Evolutionary conservation across 2,888 invertebrate species (phyloP).

Genomic region (Venusia cambrica): DNA sequence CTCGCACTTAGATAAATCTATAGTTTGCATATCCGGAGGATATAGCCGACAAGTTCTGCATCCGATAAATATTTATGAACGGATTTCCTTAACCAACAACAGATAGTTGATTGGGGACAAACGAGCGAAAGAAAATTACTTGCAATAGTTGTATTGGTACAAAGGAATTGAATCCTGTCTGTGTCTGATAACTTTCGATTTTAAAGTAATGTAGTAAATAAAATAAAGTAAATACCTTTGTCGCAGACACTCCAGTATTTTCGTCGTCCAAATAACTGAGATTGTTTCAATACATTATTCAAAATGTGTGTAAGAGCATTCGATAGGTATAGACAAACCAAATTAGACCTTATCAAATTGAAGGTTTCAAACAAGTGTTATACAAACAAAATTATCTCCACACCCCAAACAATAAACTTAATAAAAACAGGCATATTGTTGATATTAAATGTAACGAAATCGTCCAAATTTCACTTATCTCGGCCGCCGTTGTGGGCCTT

Average conservation of each 20-base stretch:
- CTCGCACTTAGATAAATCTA: conserved; percentile 40
- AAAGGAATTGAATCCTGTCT: too few species aligned
- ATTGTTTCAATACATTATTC: too few species aligned
- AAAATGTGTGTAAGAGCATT: too few species aligned
- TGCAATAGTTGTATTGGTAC: neutral
- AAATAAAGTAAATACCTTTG: too few species aligned
- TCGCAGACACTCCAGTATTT: too few species aligned
- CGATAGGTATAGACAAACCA: too few species aligned
- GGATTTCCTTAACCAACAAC: conserved; percentile 34
- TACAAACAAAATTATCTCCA: conserved; percentile 1
- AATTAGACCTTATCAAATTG: too few species aligned
- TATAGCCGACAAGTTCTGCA: conserved; percentile 22
- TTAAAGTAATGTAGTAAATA: too few species aligned
- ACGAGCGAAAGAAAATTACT: conserved; percentile 5
- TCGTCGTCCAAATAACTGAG: too few species aligned
- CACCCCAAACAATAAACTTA: conserved; percentile 47
- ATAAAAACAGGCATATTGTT: conserved; percentile 51
- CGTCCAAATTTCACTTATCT: conserved; percentile 68
- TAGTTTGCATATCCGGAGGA: conserved; percentile 41
- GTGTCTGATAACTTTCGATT: too few species aligned
- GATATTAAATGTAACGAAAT: conserved; percentile 63
- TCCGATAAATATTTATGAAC: conserved; percentile 38
- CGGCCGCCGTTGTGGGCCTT: conserved; percentile 68
- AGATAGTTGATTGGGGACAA: conserved; percentile 12
- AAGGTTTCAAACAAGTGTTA: too few species aligned